Percentiles rank a stretch among this genome's conserved stretches.
Evolutionary conservation across 2,113 vertebrate genomes (phyloP).

Genomic region (Ptychochromis oligacanthus): DNA sequence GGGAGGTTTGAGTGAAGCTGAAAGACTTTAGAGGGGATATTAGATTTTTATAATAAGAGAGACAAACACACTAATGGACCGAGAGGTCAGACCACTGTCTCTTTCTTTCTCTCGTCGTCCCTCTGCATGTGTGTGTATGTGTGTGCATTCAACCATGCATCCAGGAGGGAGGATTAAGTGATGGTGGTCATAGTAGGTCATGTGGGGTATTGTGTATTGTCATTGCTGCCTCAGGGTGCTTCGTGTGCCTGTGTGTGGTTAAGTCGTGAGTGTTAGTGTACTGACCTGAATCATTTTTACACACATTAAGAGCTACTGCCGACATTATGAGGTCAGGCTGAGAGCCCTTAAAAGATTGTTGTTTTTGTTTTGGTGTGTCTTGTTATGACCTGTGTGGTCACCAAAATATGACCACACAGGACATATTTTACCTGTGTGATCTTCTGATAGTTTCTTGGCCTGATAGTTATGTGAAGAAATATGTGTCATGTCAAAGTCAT

Average conservation of each 20-base stretch:
- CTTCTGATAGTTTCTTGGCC: neutral
- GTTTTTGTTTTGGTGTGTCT: neutral
- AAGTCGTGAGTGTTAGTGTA: slow-evolving; percentile 47
- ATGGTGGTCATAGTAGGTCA: slow-evolving; percentile 74
- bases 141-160: slow-evolving; percentile 41
- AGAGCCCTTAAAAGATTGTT: slow-evolving; percentile 31
- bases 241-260: slow-evolving; percentile 12
- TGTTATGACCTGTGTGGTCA: too few relatives aligned
- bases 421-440: neutral
- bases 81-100: slow-evolving; percentile 52
- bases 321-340: slow-evolving; percentile 58
- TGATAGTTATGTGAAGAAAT: neutral
- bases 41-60: slow-evolving; percentile 40
- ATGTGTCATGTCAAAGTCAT: neutral
- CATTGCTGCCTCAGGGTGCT: slow-evolving; percentile 57
- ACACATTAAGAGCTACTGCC: slow-evolving; percentile 59
- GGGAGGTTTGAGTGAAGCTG: slow-evolving; percentile 31
- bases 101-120: slow-evolving; percentile 24
- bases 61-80: slow-evolving; percentile 56
- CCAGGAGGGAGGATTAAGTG: slow-evolving; percentile 59
- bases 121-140: slow-evolving; percentile 33
- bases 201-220: slow-evolving; percentile 69
- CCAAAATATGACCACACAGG: too few relatives aligned
- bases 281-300: slow-evolving; percentile 73
- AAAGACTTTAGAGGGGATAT: slow-evolving; percentile 27